Evolutionary conservation across 64 coral and sea anemone genomes (phyloP), one percentile per base, ranked within the genome.

Genomic region (Acropora yongei): DNA sequence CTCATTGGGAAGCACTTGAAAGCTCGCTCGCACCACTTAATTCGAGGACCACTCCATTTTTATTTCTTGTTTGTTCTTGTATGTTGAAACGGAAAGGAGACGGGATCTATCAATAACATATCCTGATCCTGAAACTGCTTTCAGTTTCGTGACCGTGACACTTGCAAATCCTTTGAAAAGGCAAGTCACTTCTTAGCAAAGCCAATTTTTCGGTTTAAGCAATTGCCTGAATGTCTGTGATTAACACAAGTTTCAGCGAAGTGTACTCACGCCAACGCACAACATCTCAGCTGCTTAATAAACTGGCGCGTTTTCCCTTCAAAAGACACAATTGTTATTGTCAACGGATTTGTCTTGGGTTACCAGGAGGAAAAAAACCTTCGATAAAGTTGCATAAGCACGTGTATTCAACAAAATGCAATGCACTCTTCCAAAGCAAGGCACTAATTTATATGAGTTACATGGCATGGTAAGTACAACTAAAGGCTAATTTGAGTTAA

Each of bases 51-150:
- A 49, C 63, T 71, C 45, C 72, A 14, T 82, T 82, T 61, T 41
- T 10, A n/a, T 80, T 57, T 61, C 2, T 16, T 9, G 41, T 4
- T 68, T 85, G 41, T 48, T 16, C 6, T 19, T 8, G 6, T n/a
- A 71, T 72, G 44, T 12, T 41, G 16, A 44, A 49, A 41, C 63
- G 65, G 65, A 17, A 85, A 85, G 42, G 82, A 85, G 48, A 85
- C 82, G 72, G 82, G 82, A 85, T 71, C 39, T 42, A 41, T 72
- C 18, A 85, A 20, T 85, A 42, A 81, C 75, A 61, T 85, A 48
- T 14, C n/a, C 12, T 48, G 17, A 47, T 71, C 82, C 58, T 78
- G 44, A 78, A 78, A 78, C 44, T 49, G 14, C 13, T 20, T 71
- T 20, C 16, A 63, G 60, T 78, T 47, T 48, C 75, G 47, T 18